Conservation (phyloP, 2,888 invertebrate species). For the Drosophila acutilabella region DNA sequence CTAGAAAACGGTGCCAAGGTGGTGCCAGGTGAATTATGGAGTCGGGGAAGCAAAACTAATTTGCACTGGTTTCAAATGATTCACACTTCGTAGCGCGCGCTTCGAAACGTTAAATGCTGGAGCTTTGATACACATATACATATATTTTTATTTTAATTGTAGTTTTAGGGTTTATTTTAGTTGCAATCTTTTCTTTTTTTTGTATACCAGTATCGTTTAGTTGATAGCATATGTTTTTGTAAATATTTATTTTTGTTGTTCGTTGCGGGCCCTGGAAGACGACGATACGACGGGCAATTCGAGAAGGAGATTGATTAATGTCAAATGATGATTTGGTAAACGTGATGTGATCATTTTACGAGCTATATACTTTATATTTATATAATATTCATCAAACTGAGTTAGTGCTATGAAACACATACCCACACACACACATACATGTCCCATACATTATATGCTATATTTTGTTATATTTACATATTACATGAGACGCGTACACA, state of each 20-base stretch:
- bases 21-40: slow-evolving; percentile 62
- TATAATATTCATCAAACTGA: slow-evolving; percentile 62
- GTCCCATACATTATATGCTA: slow-evolving; percentile 35
- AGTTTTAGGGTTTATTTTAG: slow-evolving; percentile 52
- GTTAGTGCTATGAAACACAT: slow-evolving; percentile 66
- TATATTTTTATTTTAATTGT: slow-evolving; percentile 42
- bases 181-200: slow-evolving; percentile 40
- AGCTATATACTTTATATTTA: slow-evolving; percentile 63
- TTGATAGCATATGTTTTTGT: slow-evolving; percentile 62
- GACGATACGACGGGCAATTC: slow-evolving; percentile 29
- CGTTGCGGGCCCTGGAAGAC: slow-evolving; percentile 14
- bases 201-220: slow-evolving; percentile 59
- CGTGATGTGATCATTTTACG: slow-evolving; percentile 78
- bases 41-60: slow-evolving; percentile 38
- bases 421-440: slow-evolving; percentile 43
- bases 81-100: slow-evolving; percentile 66
- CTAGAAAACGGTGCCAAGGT: slow-evolving; percentile 70
- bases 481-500: slow-evolving; percentile 16
- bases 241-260: slow-evolving; percentile 79
- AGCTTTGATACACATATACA: slow-evolving; percentile 49
- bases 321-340: slow-evolving; percentile 70
- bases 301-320: slow-evolving; percentile 42
- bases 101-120: slow-evolving; percentile 71
- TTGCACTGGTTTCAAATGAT: slow-evolving; percentile 44
- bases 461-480: slow-evolving; percentile 70